These are phyloP conservation scores for Helicolenus hilgendorfi DNA, from an alignment of 2,797 vertebrate genomes.

Conservation along the genomic window DNA sequence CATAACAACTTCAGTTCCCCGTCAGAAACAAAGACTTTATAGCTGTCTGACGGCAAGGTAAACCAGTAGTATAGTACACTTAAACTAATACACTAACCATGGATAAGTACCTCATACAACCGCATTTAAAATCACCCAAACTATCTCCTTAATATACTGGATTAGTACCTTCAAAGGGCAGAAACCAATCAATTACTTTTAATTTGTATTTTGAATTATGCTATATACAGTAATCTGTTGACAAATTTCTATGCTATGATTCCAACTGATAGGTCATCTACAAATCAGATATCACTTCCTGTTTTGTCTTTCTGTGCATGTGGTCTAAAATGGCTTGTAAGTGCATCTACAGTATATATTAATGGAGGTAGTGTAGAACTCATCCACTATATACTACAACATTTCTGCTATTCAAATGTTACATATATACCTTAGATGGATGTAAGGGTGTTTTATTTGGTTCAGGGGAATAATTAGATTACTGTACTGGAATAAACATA, in stretches of 20 bases:
- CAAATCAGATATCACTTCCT: background rate
- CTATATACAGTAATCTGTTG: background rate
- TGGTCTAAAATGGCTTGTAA: background rate
- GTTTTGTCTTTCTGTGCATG: background rate
- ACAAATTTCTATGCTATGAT: background rate
- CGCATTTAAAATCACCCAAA: background rate
- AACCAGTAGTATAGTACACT: too few relatives aligned
- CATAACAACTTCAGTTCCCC: too few relatives aligned
- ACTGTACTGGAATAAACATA: background rate
- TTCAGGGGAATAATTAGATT: background rate
- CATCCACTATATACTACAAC: background rate
- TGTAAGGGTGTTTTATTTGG: background rate
- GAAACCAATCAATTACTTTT: background rate
- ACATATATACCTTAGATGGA: background rate
- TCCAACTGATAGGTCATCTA: background rate
- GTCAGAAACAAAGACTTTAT: too few relatives aligned
- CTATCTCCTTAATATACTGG: background rate
- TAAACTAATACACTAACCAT: too few relatives aligned
- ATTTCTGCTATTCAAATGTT: background rate
- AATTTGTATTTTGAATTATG: background rate
- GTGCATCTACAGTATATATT: background rate
- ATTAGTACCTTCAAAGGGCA: background rate
- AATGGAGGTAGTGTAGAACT: background rate
- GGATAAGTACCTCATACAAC: too few relatives aligned
- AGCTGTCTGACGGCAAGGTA: too few relatives aligned